These are phyloP conservation scores for Triplophysa bombifrons DNA, from an alignment of 2,797 vertebrate genomes.

Conservation along the genomic window DNA sequence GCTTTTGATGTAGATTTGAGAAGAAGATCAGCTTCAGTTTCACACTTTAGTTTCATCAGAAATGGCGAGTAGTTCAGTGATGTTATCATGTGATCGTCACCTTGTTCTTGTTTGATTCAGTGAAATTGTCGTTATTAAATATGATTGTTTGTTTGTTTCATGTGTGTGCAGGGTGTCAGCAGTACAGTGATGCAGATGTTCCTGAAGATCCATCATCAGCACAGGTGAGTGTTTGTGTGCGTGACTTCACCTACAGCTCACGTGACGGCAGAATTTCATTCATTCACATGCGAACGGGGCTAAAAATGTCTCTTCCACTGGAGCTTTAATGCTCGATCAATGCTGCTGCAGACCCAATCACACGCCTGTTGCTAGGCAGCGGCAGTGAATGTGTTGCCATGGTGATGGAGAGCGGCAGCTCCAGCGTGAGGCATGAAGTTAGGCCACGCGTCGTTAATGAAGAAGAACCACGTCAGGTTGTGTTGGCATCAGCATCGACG, in stretches of 20 bases:
- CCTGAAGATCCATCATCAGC: constrained; percentile 83
- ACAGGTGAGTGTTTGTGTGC: constrained; percentile 86
- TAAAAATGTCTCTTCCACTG: constrained; percentile 32
- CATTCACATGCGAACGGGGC: constrained; percentile 47
- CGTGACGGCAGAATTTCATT: constrained; percentile 18
- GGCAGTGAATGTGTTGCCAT: constrained; percentile 71
- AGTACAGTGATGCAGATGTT: constrained; percentile 84
- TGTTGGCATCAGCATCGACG: not conserved
- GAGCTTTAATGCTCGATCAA: constrained; percentile 52
- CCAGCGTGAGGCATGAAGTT: constrained; percentile 45
- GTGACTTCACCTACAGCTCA: not conserved
- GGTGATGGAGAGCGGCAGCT: constrained; percentile 80
- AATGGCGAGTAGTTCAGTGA: too few species aligned
- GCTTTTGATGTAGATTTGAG: too few species aligned
- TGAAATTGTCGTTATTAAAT: too few species aligned
- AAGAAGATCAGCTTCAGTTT: too few species aligned
- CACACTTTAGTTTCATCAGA: too few species aligned
- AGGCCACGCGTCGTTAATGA: not conserved
- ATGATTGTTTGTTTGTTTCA: not conserved
- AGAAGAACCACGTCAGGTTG: not conserved
- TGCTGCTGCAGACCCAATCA: constrained; percentile 78
- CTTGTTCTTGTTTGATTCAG: too few species aligned
- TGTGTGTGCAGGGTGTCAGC: constrained; percentile 79
- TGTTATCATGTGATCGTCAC: too few species aligned
- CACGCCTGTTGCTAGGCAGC: constrained; percentile 80